These are phyloP conservation scores for Danaus chrysippus DNA, from an alignment of 2,888 invertebrate genomes.

Conservation along the genomic window DNA sequence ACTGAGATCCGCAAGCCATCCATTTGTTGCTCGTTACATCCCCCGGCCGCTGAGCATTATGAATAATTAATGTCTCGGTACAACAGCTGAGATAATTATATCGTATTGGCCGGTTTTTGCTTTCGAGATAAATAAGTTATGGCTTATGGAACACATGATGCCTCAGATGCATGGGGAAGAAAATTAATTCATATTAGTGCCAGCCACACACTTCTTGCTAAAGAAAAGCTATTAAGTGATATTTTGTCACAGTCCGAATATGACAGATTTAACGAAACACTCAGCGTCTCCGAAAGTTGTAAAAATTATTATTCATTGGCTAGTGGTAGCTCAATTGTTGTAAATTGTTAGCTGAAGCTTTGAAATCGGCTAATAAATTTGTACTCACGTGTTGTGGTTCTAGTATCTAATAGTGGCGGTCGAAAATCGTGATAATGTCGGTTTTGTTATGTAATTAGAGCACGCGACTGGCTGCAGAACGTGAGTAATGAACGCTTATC, in stretches of 20 bases:
- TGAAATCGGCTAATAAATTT: constrained; percentile 15
- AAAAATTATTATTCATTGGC: not conserved
- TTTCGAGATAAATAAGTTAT: constrained; percentile 12
- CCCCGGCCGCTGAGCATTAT: constrained; percentile 41
- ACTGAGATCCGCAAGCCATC: constrained; percentile 33
- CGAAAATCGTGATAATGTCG: constrained; percentile 20
- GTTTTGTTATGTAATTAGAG: constrained; percentile 22
- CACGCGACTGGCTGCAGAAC: constrained; percentile 11
- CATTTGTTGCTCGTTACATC: constrained; percentile 44
- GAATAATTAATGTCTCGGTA: constrained; percentile 42
- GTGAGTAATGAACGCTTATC: constrained; percentile 15
- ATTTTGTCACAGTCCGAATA: not conserved
- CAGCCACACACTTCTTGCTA: not conserved
- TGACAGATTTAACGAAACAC: not conserved
- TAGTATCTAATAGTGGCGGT: constrained; percentile 16
- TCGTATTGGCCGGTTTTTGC: constrained; percentile 32
- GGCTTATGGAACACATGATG: not conserved
- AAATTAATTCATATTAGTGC: not conserved
- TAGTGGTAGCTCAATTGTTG: not conserved
- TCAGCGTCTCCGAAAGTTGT: not conserved
- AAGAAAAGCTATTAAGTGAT: not conserved
- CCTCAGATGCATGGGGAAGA: constrained; percentile 9
- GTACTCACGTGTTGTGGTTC: constrained; percentile 14
- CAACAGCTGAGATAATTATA: constrained; percentile 33
- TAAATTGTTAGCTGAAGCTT: constrained; percentile 7